These are phyloP conservation scores for Coccyzus lansbergi DNA, from an alignment of 2,797 vertebrate species.

Conservation along the genomic window DNA sequence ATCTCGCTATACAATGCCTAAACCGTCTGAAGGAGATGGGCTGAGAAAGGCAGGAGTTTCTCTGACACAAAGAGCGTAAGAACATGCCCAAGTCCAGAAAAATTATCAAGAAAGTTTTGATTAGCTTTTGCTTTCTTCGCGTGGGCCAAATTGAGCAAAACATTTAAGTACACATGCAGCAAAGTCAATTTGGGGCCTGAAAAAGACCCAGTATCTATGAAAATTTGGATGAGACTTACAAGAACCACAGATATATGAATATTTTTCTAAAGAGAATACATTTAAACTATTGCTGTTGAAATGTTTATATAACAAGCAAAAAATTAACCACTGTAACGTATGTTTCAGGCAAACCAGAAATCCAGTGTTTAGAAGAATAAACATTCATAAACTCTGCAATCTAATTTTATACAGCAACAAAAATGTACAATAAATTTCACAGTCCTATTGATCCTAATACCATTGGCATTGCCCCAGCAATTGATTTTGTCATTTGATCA, in stretches of 20 bases:
- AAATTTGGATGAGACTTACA: neutral
- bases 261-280: neutral
- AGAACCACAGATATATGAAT: neutral
- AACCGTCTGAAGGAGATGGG: neutral
- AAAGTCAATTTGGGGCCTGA: neutral
- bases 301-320: neutral
- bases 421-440: conserved; percentile 79
- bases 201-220: neutral
- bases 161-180: neutral
- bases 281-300: neutral
- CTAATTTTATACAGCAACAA: conserved; percentile 77
- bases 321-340: conserved; percentile 25
- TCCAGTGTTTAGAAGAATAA: conserved; percentile 71
- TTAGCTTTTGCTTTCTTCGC: neutral
- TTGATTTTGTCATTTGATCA: conserved; percentile 81
- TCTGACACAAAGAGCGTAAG: accelerated
- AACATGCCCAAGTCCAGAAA: neutral
- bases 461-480: conserved; percentile 77
- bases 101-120: neutral
- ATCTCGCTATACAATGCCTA: neutral
- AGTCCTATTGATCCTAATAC: conserved; percentile 77
- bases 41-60: neutral
- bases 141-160: neutral
- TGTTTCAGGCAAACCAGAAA: conserved; percentile 65
- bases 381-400: conserved; percentile 75